Percentiles rank a stretch among this genome's conserved stretches.
These are phyloP conservation scores for Cavia aperea DNA, from an alignment of 2,113 vertebrate species.

Conservation along the genomic window DNA sequence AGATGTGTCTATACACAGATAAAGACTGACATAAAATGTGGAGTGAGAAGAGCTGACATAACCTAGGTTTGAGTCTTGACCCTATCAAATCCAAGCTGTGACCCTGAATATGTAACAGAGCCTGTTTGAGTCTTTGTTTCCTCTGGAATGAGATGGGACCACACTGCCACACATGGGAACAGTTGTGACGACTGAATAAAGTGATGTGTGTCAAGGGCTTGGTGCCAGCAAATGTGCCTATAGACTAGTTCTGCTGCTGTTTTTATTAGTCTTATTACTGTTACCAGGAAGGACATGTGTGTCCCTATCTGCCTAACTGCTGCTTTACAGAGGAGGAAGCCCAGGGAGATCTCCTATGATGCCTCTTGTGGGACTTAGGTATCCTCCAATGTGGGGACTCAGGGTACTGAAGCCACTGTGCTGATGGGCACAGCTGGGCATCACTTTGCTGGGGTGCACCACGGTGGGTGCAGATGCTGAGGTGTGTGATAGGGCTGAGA, in stretches of 20 bases:
- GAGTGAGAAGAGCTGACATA: background rate
- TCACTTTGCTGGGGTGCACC: background rate
- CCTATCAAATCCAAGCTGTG: background rate
- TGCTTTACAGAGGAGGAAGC: background rate
- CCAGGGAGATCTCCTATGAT: background rate
- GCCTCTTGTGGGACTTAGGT: background rate
- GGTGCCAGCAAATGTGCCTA: background rate
- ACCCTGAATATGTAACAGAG: background rate
- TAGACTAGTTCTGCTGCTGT: background rate
- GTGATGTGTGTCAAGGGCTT: background rate
- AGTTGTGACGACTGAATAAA: background rate
- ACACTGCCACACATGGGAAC: background rate
- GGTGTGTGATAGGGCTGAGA: background rate
- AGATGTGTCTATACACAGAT: background rate
- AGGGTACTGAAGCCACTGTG: background rate
- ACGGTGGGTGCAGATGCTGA: background rate
- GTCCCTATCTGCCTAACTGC: background rate
- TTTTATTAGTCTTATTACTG: background rate
- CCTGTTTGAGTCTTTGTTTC: background rate
- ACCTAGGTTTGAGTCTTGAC: background rate
- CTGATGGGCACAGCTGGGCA: background rate
- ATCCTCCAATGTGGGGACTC: background rate
- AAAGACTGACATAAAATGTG: background rate
- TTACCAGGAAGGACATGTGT: background rate
- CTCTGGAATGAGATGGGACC: background rate